A percentile compares a stretch with the other conserved stretches of the same genome.
Conservation (phyloP, 1,140 invertebrate genomes). For the Aleiodes sp. region DNA sequence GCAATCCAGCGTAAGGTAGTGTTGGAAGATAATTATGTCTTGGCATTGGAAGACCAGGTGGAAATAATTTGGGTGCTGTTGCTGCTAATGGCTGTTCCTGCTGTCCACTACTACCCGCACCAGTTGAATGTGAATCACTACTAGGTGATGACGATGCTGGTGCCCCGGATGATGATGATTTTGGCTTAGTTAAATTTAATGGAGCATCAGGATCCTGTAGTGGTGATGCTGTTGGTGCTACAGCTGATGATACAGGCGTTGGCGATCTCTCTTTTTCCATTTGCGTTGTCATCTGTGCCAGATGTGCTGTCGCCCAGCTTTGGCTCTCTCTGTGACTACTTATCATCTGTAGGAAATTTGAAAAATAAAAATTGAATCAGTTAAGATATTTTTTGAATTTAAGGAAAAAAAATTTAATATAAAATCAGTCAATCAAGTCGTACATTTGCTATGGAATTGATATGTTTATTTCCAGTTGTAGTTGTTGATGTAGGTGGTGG, state of each 20-base stretch:
- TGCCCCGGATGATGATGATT: conserved; percentile 65
- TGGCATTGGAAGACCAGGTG: conserved; percentile 68
- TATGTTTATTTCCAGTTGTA: conserved; percentile 63
- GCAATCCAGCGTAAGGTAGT: conserved; percentile 69
- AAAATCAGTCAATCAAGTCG: conserved; percentile 33
- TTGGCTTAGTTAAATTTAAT: conserved; percentile 88
- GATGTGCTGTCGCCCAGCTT: conserved; percentile 58
- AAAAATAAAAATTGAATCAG: background rate
- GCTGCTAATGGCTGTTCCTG: conserved; percentile 70
- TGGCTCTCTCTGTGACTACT: conserved; percentile 56
- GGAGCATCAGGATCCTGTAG: conserved; percentile 80
- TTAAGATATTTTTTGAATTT: background rate
- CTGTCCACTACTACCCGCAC: conserved; percentile 60
- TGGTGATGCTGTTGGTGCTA: conserved; percentile 56
- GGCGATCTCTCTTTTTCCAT: conserved; percentile 62
- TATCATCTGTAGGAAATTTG: conserved; percentile 53
- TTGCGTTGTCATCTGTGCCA: conserved; percentile 57
- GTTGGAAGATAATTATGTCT: conserved; percentile 68
- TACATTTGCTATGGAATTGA: conserved; percentile 64
- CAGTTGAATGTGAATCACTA: conserved; percentile 64
- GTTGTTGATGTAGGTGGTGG: conserved; percentile 59
- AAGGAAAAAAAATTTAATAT: background rate
- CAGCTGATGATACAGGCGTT: conserved; percentile 63
- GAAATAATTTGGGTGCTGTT: conserved; percentile 69
- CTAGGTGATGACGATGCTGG: conserved; percentile 56